Base-by-base conservation (phyloP, 2,888 invertebrate genomes). In the Candidula unifasciata region DNA sequence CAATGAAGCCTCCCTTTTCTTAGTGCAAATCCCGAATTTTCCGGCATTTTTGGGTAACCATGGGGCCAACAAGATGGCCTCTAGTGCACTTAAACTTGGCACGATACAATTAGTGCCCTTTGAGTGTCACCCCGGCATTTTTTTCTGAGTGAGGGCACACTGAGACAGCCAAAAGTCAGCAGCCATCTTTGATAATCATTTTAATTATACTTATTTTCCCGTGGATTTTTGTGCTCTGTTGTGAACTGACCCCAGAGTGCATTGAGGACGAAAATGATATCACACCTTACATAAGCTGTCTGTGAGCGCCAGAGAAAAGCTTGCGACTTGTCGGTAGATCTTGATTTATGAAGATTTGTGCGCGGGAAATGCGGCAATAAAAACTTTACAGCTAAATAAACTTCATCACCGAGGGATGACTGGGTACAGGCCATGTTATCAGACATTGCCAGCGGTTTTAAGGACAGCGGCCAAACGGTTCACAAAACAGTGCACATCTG, bases 81-180 rank as follows among this genome's bases (percentile, higher is more conserved):
- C 54, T 30, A 74, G 54, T 74, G 74, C 33, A 74, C 74, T 74
- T 74, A 74, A 74, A 74, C 74, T 74, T 74, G 74, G 52, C 74
- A 54, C 30, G 74, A 54, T 30, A 30, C 21, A 54, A 54, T 74
- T 54, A 54, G 30, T 54, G 54, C 74, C 54, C 54, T 54, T 74
- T 44, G 74, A 54, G 52, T 54, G 54, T 54, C 74, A 74, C 8
- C 52, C 52, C 1, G 5, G 52, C 3, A 44, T 21, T 10, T 24
- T 37, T 44, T n/a, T 24, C 18, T 27, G 24, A 5, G 52, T 16
- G 52, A 74, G n/a, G 27, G 74, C 54, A 54, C 74, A 54, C 0
- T 54, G 21, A 54, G 54, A 54, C 74, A 74, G 54, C 44, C 44
- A 44, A 6, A 74, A 74, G 74, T 74, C 54, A 74, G 44, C 73